Conservation (phyloP, 1,140 invertebrate genomes). For the Papilio helenus region DNA sequence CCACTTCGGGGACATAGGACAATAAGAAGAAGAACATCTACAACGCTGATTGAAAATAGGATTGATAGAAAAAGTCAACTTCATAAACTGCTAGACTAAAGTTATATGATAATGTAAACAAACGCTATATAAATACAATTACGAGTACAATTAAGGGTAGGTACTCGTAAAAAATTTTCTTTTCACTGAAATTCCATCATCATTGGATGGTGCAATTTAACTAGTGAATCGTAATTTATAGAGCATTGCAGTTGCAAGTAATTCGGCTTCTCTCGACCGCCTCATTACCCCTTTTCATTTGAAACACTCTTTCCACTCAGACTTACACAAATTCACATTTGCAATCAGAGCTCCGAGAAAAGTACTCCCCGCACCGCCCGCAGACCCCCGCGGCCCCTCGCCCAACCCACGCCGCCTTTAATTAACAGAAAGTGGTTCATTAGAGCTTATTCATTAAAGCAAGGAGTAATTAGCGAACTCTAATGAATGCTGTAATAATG, state of each 20-base stretch:
- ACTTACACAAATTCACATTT: conserved; percentile 83
- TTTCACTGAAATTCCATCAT: background rate
- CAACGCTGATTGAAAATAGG: too few species aligned
- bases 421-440: conserved; percentile 94
- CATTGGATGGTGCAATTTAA: conserved; percentile 37
- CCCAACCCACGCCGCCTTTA: conserved; percentile 85
- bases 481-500: conserved; percentile 88
- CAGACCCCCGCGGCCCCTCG: conserved; percentile 50
- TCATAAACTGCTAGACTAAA: too few species aligned
- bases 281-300: conserved; percentile 81
- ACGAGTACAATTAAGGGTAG: background rate
- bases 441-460: conserved; percentile 94
- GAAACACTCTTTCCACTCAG: conserved; percentile 78
- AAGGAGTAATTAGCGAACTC: conserved; percentile 93
- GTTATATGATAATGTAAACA: background rate
- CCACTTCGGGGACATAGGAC: too few species aligned
- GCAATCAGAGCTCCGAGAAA: conserved; percentile 82
- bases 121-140: background rate
- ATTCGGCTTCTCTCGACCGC: conserved; percentile 72
- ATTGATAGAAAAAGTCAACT: too few species aligned
- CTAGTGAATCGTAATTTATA: conserved; percentile 53
- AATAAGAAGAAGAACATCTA: too few species aligned
- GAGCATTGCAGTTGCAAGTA: conserved; percentile 68
- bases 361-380: conserved; percentile 64
- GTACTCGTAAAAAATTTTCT: background rate